Conservation (phyloP, 2,888 invertebrate species). For the Andrena marginata region DNA sequence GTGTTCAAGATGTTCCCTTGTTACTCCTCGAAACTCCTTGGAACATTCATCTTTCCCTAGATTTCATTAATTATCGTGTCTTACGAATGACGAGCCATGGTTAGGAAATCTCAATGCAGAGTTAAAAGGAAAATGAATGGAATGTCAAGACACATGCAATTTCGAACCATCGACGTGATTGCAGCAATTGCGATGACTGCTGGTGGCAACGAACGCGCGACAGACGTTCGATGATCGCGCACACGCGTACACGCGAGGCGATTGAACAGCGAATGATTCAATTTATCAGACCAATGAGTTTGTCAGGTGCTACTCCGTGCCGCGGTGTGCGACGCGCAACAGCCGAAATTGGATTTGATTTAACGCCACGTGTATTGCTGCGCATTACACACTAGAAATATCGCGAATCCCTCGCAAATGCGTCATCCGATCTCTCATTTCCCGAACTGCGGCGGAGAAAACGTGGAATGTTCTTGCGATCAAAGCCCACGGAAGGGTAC, state of each 20-base stretch:
- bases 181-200: slow-evolving; percentile 40
- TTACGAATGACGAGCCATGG: neutral
- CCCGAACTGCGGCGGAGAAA: slow-evolving; percentile 69
- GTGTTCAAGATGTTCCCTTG: too few species aligned
- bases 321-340: slow-evolving; percentile 77
- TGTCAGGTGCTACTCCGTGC: slow-evolving; percentile 84
- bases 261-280: slow-evolving; percentile 85
- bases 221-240: slow-evolving; percentile 68
- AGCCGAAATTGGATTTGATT: slow-evolving; percentile 84
- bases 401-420: slow-evolving; percentile 79
- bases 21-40: too few species aligned
- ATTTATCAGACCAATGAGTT: slow-evolving; percentile 85
- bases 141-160: neutral
- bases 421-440: slow-evolving; percentile 79
- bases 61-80: neutral
- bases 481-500: neutral
- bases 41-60: neutral
- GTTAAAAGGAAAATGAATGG: neutral
- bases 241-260: slow-evolving; percentile 76
- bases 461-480: slow-evolving; percentile 20
- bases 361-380: slow-evolving; percentile 83
- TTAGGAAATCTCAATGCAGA: neutral
- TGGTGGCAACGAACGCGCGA: slow-evolving; percentile 61
- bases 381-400: slow-evolving; percentile 83
- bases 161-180: slow-evolving; percentile 63